A percentile compares a stretch with the other conserved stretches of the same genome.
phyloP scores from a whole-genome alignment of 2,797 vertebrate species.

The Helicolenus hilgendorfi region DNA sequence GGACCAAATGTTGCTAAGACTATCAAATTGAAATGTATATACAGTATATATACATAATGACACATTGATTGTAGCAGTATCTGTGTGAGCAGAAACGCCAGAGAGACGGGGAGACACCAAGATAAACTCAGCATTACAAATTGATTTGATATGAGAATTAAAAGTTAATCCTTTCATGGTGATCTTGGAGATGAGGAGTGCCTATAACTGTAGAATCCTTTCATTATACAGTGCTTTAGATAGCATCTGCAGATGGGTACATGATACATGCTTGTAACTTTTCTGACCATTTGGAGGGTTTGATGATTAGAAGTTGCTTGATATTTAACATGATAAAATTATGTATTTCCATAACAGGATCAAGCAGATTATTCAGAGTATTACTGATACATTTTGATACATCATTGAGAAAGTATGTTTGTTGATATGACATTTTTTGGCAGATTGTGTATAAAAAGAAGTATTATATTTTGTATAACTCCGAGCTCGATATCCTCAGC shows the following conservation, averaged over 20 bases:
- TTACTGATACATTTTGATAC: background rate
- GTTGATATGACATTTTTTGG: background rate
- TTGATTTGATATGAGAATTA: background rate
- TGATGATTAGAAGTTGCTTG: background rate
- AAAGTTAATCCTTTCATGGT: background rate
- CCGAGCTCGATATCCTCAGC: background rate
- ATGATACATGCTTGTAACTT: background rate
- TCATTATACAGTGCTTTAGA: background rate
- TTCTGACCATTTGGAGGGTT: background rate
- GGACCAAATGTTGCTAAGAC: background rate
- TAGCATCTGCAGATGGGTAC: background rate
- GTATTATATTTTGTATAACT: background rate
- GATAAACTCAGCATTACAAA: background rate
- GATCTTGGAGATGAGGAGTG: background rate
- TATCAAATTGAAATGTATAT: background rate
- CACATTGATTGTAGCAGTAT: background rate
- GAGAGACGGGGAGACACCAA: background rate
- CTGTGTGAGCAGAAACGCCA: background rate
- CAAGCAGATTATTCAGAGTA: rapidly evolving
- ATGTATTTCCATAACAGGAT: background rate
- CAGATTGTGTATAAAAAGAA: background rate
- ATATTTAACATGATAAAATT: background rate
- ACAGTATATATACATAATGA: background rate
- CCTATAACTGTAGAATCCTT: background rate
- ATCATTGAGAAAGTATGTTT: background rate